A percentile compares a stretch with the other conserved stretches of the same genome.
Conservation (phyloP, 2,797 vertebrate species). For the Alca torda region DNA sequence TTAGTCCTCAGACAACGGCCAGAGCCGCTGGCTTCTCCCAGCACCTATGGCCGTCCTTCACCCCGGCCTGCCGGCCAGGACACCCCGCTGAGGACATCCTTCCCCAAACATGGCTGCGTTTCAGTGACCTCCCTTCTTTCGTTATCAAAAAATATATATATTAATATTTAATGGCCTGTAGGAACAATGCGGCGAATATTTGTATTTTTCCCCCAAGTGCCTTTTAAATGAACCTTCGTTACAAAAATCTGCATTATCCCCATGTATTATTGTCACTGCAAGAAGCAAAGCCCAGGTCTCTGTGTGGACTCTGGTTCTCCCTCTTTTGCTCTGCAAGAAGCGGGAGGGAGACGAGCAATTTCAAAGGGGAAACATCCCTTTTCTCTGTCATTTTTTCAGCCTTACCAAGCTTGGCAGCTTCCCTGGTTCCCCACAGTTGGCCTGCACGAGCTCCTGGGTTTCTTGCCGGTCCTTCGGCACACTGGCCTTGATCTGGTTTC, state of each 20-base stretch:
- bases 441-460: neutral
- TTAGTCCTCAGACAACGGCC: rapidly evolving
- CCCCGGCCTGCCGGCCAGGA: rapidly evolving
- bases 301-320: neutral
- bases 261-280: neutral
- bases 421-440: neutral
- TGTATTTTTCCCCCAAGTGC: neutral
- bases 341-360: neutral
- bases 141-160: neutral
- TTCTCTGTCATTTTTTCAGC: neutral
- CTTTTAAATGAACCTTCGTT: neutral
- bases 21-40: neutral
- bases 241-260: neutral
- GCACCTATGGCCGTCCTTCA: neutral
- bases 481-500: neutral
- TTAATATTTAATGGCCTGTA: neutral
- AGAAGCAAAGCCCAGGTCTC: neutral
- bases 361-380: neutral
- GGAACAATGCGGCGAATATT: neutral
- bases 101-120: neutral
- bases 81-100: neutral
- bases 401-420: neutral
- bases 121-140: neutral
- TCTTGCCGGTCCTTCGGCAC: neutral
- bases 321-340: neutral